phyloP scores from a whole-genome alignment of 2,797 vertebrate genomes.

The Tarsius wallacei region DNA sequence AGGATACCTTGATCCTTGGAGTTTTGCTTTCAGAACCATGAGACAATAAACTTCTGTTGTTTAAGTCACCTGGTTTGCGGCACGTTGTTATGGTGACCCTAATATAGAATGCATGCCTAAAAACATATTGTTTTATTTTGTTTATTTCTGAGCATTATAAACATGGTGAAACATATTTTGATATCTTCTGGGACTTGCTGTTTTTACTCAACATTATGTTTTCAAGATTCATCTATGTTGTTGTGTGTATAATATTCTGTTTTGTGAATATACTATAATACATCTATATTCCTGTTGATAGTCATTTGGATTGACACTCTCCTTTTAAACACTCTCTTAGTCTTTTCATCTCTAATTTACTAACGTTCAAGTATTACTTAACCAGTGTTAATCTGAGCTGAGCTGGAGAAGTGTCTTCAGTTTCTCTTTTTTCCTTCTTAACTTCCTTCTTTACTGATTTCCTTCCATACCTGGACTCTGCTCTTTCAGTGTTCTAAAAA shows the following conservation, averaged over 20 bases:
- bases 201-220: background rate
- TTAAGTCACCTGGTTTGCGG: background rate
- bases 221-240: no score
- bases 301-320: background rate
- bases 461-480: background rate
- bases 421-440: background rate
- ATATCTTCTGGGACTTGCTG: background rate
- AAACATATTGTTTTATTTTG: background rate
- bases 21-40: background rate
- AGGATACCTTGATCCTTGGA: rapidly evolving
- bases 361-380: background rate
- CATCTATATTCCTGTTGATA: background rate
- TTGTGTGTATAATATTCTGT: background rate
- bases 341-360: background rate
- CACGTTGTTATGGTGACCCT: background rate
- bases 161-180: background rate
- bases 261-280: background rate
- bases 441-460: no score
- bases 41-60: background rate
- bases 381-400: background rate
- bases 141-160: background rate
- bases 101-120: background rate
- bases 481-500: background rate
- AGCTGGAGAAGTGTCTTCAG: background rate
- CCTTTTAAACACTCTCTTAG: background rate